These are phyloP conservation scores for Pammene fasciana DNA, from an alignment of 2,888 invertebrate genomes.

Conservation along the genomic window DNA sequence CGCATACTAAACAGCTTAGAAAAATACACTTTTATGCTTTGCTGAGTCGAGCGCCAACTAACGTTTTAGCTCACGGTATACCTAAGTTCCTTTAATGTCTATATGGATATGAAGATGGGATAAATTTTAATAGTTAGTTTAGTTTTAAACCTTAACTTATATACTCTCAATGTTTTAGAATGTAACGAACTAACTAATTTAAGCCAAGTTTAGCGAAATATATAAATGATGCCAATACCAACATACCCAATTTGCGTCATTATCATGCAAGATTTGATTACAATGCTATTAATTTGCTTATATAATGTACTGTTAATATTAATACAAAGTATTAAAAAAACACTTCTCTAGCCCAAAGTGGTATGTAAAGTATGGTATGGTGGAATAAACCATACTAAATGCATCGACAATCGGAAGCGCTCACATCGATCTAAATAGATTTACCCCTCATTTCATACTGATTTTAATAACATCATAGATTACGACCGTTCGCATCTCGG, in stretches of 20 bases:
- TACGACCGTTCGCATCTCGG: constrained; percentile 34
- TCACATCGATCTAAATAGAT: constrained; percentile 31
- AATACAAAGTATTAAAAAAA: too few species aligned
- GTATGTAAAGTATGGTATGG: background rate
- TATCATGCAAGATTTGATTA: too few species aligned
- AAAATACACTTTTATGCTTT: constrained; percentile 47
- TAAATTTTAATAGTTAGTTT: background rate
- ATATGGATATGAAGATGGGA: constrained; percentile 3
- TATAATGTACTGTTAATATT: too few species aligned
- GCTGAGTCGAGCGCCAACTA: constrained; percentile 35
- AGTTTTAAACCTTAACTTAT: too few species aligned
- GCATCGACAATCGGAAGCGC: constrained; percentile 25
- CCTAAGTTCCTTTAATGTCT: background rate
- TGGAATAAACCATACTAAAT: background rate
- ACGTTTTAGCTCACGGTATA: constrained; percentile 1
- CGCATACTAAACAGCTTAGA: constrained; percentile 61
- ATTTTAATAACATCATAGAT: constrained; percentile 42
- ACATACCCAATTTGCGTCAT: too few species aligned
- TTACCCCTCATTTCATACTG: constrained; percentile 34
- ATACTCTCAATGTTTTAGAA: too few species aligned
- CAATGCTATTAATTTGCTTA: too few species aligned
- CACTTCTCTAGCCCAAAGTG: too few species aligned
- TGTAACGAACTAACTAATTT: too few species aligned
- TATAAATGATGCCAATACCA: too few species aligned
- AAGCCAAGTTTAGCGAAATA: too few species aligned